Conservation (phyloP, 2,888 invertebrate genomes). For the Oscheius myriophilus region DNA sequence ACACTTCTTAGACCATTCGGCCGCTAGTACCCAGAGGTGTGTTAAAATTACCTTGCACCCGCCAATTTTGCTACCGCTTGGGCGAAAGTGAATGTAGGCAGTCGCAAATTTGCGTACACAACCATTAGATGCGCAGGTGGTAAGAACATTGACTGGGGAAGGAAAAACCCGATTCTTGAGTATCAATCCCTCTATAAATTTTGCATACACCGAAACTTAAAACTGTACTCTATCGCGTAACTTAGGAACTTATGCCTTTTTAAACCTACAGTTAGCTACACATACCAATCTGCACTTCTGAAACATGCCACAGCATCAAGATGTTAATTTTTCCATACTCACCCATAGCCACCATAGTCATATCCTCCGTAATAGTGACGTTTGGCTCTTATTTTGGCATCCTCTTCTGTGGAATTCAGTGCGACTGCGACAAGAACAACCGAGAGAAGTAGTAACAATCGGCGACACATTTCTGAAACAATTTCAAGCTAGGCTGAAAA, state of each 20-base stretch:
- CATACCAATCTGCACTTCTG: background rate
- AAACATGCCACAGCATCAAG: background rate
- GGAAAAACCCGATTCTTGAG: too few relatives aligned
- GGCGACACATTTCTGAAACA: conserved; percentile 1
- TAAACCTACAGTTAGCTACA: background rate
- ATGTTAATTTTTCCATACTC: conserved; percentile 1
- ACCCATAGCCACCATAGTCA: conserved; percentile 51
- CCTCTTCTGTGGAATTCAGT: background rate
- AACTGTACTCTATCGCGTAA: background rate
- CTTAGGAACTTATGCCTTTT: background rate
- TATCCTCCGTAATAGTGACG: conserved; percentile 53
- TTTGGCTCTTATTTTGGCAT: conserved; percentile 33
- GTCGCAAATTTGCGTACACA: too few relatives aligned
- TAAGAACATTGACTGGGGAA: too few relatives aligned
- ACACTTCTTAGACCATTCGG: too few relatives aligned
- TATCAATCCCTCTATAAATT: too few relatives aligned
- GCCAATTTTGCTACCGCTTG: too few relatives aligned
- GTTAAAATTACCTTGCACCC: too few relatives aligned
- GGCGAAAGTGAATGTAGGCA: too few relatives aligned
- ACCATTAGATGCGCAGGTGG: too few relatives aligned
- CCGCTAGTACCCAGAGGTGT: too few relatives aligned
- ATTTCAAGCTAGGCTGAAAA: too few relatives aligned
- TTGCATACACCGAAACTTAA: background rate
- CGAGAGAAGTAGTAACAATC: background rate
- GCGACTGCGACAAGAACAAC: background rate